Evolutionary conservation across 1,140 invertebrate species (phyloP), one percentile per base, ranked within the genome.

Genomic region (Cotesia typhae): DNA sequence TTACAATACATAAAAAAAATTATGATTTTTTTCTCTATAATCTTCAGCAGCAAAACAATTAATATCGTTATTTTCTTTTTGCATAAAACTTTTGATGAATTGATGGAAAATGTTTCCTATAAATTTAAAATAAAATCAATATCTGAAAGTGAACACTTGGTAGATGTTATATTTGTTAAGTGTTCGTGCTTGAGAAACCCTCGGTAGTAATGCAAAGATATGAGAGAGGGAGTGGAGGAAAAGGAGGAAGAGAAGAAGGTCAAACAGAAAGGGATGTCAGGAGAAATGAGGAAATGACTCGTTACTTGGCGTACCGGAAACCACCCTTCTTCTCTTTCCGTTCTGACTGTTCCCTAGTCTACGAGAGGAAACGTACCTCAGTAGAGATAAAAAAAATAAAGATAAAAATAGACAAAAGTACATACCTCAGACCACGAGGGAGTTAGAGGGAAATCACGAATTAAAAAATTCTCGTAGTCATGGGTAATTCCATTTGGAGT

Each of bases 281-380:
- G 74, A 71, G 76, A 77, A 35, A 75, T 72, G 73, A 76, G 83
- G 83, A 83, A 83, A 83, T 84, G 81, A 84, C 80, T 83, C 83
- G 81, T 83, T 84, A 83, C 76, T 74, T 72, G 75, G 73, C 76
- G 79, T 74, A 78, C 82, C 81, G 82, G 81, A 83, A 83, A 82
- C 81, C 78, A 78, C 77, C 79, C 79, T 78, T 78, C 80, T 79
- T 80, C 76, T 80, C 71, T 67, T 68, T 66, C 75, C 76, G 37
- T 73, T 41, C 28, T 61, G 10, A 67, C 53, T 47, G 41, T 47
- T 61, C 38, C 59, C 57, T 61, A 60, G 28, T 70, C 65, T 38
- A 41, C 41, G 10, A 70, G 57, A 63, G 68, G 57, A 47, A 70
- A 70, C 59, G 68, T 63, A 70, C 14, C 47, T 59, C 38, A 69